Conservation (phyloP, 2,797 vertebrate species). For the Gallinago solitaria region DNA sequence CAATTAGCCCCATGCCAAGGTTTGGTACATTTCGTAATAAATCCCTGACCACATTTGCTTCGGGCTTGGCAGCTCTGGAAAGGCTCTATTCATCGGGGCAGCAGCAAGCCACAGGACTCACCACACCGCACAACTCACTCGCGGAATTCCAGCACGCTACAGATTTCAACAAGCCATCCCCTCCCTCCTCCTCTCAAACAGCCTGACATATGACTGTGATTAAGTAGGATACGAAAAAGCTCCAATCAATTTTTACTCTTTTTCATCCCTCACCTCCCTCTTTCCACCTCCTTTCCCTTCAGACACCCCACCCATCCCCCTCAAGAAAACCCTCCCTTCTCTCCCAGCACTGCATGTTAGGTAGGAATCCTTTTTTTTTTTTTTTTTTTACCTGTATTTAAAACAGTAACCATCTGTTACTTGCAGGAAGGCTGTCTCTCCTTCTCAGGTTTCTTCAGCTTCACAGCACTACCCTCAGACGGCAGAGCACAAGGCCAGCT, state of each 20-base stretch:
- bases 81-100: slow-evolving; percentile 80
- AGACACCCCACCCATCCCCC: background rate
- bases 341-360: background rate
- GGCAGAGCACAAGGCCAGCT: slow-evolving; percentile 1
- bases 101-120: slow-evolving; percentile 72
- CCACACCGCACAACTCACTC: slow-evolving; percentile 70
- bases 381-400: slow-evolving; percentile 52
- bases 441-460: slow-evolving; percentile 74
- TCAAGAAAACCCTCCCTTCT: background rate
- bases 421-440: slow-evolving; percentile 62
- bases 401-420: slow-evolving; percentile 82
- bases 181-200: slow-evolving; percentile 49
- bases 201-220: slow-evolving; percentile 75
- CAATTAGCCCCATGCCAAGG: slow-evolving; percentile 82
- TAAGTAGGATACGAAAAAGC: slow-evolving; percentile 68
- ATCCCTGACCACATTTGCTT: slow-evolving; percentile 81
- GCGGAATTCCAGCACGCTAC: slow-evolving; percentile 74
- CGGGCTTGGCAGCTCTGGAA: slow-evolving; percentile 81
- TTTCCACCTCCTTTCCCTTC: slow-evolving; percentile 11
- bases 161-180: slow-evolving; percentile 73
- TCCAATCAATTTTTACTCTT: slow-evolving; percentile 66
- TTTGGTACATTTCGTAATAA: slow-evolving; percentile 81
- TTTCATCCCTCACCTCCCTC: slow-evolving; percentile 56
- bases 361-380: slow-evolving; percentile 18
- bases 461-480: background rate